Evolutionary conservation across 2,797 vertebrate genomes (phyloP).

Genomic region (Diceros bicornis): DNA sequence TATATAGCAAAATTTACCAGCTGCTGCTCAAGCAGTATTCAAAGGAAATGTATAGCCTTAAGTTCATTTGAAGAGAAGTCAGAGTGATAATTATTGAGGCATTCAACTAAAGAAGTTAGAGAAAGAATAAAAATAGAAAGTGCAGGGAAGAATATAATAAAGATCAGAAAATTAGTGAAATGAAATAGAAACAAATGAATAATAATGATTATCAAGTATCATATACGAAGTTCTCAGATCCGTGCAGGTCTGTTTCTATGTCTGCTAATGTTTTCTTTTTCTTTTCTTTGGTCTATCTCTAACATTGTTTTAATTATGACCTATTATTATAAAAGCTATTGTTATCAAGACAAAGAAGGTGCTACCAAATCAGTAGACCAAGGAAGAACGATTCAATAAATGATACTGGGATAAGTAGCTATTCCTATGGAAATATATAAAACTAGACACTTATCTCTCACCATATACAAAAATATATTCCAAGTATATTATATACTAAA

Average conservation of each 20-base stretch:
- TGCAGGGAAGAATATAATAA: not conserved
- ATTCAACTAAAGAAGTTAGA: slow-evolving; percentile 3
- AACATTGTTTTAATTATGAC: not conserved
- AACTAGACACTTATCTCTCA: not conserved
- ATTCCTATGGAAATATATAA: not conserved
- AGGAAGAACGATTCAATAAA: not conserved
- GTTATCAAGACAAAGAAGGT: not conserved
- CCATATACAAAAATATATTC: not conserved
- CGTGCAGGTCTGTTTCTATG: not conserved
- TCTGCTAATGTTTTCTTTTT: not conserved
- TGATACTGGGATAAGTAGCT: not conserved
- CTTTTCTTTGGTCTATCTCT: not conserved
- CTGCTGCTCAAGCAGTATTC: not conserved
- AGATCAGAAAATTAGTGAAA: not conserved
- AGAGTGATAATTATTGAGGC: not conserved
- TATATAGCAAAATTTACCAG: not conserved
- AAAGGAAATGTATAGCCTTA: not conserved
- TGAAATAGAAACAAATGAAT: not conserved
- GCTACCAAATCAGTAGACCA: not conserved
- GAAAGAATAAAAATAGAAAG: slow-evolving; percentile 27
- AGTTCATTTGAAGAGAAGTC: not conserved
- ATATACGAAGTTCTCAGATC: not conserved
- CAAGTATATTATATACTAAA: not conserved
- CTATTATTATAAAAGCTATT: not conserved
- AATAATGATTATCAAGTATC: not conserved